Evolutionary conservation across 1,140 invertebrate species (phyloP).

Genomic region (Lepidurus apus): DNA sequence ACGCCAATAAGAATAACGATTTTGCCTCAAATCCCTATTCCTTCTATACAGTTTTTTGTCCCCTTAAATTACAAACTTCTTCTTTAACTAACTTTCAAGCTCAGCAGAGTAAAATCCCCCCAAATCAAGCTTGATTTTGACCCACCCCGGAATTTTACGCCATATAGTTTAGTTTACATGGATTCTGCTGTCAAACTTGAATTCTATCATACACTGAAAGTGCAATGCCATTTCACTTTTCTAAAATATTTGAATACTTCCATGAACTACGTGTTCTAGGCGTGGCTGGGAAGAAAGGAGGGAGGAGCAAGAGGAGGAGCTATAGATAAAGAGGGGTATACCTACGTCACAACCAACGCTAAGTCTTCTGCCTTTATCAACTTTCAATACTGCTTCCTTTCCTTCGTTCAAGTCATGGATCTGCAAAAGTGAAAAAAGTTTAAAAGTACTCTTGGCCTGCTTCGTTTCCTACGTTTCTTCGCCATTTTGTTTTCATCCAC

Average conservation of each 20-base stretch:
- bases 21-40: no score
- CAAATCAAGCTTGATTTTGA: no score
- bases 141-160: no score
- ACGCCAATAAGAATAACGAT: no score
- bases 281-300: not conserved
- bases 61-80: no score
- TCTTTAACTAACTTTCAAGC: no score
- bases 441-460: not conserved
- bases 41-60: no score
- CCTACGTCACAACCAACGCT: slow-evolving; percentile 17
- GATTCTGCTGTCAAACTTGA: no score
- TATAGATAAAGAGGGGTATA: not conserved
- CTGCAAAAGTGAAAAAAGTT: not conserved
- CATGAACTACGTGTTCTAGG: not conserved
- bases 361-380: not conserved
- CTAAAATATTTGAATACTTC: not conserved
- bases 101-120: no score
- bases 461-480: slow-evolving; percentile 12
- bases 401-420: not conserved
- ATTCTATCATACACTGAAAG: no score
- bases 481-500: slow-evolving; percentile 29
- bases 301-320: not conserved
- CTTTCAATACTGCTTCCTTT: slow-evolving; percentile 7
- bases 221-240: no score
- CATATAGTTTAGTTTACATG: no score